Evolutionary conservation across 2,888 invertebrate species (phyloP).

Genomic region (Craniophora ligustri): DNA sequence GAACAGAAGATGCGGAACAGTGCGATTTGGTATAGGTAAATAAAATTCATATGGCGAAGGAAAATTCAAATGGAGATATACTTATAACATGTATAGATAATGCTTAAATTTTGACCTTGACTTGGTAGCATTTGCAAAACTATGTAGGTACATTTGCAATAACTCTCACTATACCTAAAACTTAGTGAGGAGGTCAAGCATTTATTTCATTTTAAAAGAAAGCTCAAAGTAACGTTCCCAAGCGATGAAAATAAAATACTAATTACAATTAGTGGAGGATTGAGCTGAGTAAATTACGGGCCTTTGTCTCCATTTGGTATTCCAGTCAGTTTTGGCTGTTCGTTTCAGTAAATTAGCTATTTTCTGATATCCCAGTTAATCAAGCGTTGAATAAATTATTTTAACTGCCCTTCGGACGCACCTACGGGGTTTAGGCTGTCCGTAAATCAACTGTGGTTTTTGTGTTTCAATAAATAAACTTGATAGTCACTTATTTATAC

Average conservation of each 20-base stretch:
- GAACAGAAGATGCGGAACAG: no score
- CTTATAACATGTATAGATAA: no score
- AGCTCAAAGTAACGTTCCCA: constrained; percentile 12
- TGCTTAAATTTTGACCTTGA: no score
- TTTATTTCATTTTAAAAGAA: constrained; percentile 1
- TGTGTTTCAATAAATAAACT: constrained; percentile 5
- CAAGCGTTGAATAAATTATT: constrained; percentile 52
- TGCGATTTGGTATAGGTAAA: no score
- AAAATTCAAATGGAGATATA: no score
- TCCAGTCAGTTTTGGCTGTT: constrained; percentile 42
- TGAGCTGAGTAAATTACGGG: constrained; percentile 42
- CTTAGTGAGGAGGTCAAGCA: background rate
- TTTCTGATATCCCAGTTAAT: constrained; percentile 44
- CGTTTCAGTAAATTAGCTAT: constrained; percentile 39
- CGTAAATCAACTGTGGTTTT: constrained; percentile 13
- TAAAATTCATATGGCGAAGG: no score
- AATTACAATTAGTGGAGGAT: constrained; percentile 41
- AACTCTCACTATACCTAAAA: no score
- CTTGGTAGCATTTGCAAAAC: no score
- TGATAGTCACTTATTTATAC: no score
- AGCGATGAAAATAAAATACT: constrained; percentile 17
- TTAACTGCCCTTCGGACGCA: background rate
- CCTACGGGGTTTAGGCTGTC: background rate
- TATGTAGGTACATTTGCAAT: no score
- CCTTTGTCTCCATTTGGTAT: constrained; percentile 52